A percentile compares a stretch with the other conserved stretches of the same genome.
phyloP scores from a whole-genome alignment of 2,113 vertebrate species.

The Pollachius pollachius region DNA sequence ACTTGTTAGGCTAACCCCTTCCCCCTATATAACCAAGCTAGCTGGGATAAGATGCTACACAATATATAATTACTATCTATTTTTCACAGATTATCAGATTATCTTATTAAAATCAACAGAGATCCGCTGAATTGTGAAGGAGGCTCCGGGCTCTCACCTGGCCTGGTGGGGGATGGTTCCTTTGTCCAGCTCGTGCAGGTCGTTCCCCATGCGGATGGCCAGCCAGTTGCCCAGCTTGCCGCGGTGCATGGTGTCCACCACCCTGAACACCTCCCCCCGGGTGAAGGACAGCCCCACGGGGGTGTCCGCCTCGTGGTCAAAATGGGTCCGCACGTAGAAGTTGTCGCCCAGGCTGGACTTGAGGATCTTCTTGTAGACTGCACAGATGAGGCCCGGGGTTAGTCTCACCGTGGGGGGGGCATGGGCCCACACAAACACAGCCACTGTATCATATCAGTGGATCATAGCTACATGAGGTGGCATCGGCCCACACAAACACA shows the following conservation, averaged over 20 bases:
- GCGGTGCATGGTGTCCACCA: conserved; percentile 88
- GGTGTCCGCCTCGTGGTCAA: conserved; percentile 83
- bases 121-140: no score
- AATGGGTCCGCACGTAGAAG: conserved; percentile 94
- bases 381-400: background rate
- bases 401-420: no score
- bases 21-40: no score
- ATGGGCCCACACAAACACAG: background rate
- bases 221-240: conserved; percentile 86
- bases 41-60: no score
- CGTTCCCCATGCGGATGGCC: conserved; percentile 85
- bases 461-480: no score
- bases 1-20: no score
- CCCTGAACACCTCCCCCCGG: conserved; percentile 90
- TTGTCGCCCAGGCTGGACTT: conserved; percentile 87
- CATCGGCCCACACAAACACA: no score
- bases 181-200: conserved; percentile 87
- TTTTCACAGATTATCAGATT: no score
- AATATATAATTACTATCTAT: no score
- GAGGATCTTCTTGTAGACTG: conserved; percentile 91
- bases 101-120: no score
- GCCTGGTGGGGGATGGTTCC: conserved; percentile 88
- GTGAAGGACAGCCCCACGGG: conserved; percentile 80
- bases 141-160: conserved; percentile 58
- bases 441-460: background rate